These are phyloP conservation scores for Orthosia gothica DNA, from an alignment of 2,888 invertebrate genomes.

Conservation along the genomic window DNA sequence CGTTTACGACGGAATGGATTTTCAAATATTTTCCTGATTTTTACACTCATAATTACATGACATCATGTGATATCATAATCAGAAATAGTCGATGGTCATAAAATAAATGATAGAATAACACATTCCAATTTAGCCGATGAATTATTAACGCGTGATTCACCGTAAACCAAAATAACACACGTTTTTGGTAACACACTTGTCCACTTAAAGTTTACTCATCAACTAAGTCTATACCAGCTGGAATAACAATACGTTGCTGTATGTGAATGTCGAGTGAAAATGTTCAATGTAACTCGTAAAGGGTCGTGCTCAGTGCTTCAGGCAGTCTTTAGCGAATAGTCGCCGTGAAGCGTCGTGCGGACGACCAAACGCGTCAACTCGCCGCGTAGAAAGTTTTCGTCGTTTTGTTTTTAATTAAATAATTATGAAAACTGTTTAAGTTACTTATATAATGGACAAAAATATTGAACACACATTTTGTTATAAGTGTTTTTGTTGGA, in stretches of 20 bases:
- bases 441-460: not conserved
- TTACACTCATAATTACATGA: too few relatives aligned
- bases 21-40: not conserved
- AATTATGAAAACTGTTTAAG: not conserved
- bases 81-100: too few relatives aligned
- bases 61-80: too few relatives aligned
- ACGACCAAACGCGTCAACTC: not conserved
- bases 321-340: conserved; percentile 35
- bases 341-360: conserved; percentile 36
- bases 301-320: conserved; percentile 34
- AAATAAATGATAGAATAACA: not conserved
- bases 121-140: not conserved
- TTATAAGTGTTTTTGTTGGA: conserved; percentile 12
- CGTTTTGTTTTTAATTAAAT: not conserved
- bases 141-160: not conserved
- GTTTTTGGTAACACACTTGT: not conserved
- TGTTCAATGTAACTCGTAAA: conserved; percentile 24
- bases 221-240: conserved; percentile 20
- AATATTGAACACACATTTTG: not conserved
- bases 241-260: conserved; percentile 20
- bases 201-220: conserved; percentile 17
- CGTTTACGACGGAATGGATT: conserved; percentile 6
- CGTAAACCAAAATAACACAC: not conserved
- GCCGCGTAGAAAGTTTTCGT: conserved; percentile 25
- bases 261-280: conserved; percentile 10